phyloP scores from a whole-genome alignment of 2,113 vertebrate species.

The Cheilinus undulatus region DNA sequence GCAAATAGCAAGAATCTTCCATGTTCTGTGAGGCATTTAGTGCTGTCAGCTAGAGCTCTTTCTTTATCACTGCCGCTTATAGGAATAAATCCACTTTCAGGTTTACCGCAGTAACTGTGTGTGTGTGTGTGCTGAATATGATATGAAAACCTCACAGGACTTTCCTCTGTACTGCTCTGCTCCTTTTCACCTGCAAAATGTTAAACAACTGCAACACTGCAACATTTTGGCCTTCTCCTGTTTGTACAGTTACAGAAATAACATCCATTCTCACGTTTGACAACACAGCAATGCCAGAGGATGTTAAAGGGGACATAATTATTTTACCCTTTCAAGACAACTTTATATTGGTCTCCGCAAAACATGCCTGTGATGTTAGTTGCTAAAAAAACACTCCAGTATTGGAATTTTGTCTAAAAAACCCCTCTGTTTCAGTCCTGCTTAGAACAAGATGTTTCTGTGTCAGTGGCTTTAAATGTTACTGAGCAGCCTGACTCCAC shows the following conservation, averaged over 20 bases:
- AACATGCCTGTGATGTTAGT: no score
- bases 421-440: no score
- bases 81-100: constrained; percentile 53
- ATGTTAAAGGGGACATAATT: no score
- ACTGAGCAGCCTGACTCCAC: no score
- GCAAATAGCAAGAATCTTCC: constrained; percentile 15
- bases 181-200: constrained; percentile 9
- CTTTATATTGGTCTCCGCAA: no score
- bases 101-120: constrained; percentile 33
- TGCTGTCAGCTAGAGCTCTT: constrained; percentile 10
- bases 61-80: constrained; percentile 32
- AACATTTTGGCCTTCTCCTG: not conserved
- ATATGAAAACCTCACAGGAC: constrained; percentile 28
- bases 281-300: not conserved
- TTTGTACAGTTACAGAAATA: not conserved
- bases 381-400: no score
- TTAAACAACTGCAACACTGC: constrained; percentile 11
- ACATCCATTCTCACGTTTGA: not conserved
- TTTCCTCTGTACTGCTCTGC: constrained; percentile 7
- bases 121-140: constrained; percentile 17
- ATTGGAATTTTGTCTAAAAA: no score
- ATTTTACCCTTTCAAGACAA: no score
- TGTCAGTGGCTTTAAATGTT: no score
- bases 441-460: no score
- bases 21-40: constrained; percentile 11